Percentiles rank a stretch among this genome's conserved stretches.
Evolutionary conservation across 2,888 invertebrate genomes (phyloP).

Genomic region (Stramonita haemastoma): DNA sequence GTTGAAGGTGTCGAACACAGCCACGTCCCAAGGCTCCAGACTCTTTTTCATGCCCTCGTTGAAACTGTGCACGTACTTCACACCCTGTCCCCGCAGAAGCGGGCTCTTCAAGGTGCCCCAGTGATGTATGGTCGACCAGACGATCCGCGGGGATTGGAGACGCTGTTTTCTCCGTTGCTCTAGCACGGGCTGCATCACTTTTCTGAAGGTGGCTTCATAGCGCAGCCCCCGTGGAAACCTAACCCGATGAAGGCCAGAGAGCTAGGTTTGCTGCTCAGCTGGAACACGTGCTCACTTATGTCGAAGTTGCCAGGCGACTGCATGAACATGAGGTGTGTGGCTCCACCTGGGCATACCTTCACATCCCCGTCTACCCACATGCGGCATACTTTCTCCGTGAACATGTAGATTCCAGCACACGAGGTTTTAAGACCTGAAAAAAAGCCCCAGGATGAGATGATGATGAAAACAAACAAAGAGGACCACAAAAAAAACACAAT

Average conservation of each 20-base stretch:
- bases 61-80: conserved; percentile 31
- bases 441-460: neutral
- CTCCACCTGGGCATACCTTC: neutral
- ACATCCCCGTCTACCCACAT: neutral
- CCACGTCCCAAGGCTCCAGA: conserved; percentile 30
- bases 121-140: conserved; percentile 44
- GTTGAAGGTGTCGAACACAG: conserved; percentile 45
- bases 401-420: conserved; percentile 31
- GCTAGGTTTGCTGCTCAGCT: conserved; percentile 18
- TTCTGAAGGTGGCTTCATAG: neutral
- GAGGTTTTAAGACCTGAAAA: neutral
- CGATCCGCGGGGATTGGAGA: neutral
- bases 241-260: conserved; percentile 41
- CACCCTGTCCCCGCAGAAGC: conserved; percentile 19
- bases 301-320: neutral
- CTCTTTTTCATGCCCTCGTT: conserved; percentile 37
- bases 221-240: conserved; percentile 43
- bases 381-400: conserved; percentile 28
- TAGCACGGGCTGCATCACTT: conserved; percentile 5
- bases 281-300: neutral
- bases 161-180: too few relatives aligned
- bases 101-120: conserved; percentile 48
- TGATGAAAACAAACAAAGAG: neutral
- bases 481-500: neutral
- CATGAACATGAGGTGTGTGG: neutral